Base-by-base conservation (phyloP, 2,797 vertebrate genomes). In the Pseudochirops corinnae region DNA sequence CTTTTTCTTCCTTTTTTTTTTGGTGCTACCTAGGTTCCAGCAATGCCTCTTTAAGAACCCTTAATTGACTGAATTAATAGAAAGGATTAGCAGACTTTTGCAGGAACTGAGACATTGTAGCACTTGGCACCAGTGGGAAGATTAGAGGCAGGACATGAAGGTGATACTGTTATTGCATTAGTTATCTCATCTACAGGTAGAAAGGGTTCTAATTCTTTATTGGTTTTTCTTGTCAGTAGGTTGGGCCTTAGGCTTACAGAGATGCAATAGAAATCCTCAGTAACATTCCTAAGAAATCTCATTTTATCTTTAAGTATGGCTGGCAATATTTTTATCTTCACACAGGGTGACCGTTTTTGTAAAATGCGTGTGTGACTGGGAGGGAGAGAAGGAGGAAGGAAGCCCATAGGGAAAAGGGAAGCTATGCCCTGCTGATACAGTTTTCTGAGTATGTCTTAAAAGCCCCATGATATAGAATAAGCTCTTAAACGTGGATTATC, bases 151-250 rank as follows among this genome's bases (percentile, higher is more conserved):
- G 0, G 55, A 3, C 2, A 53, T 46, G 55, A n/a, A 60, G 91
- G 21, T 57, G 10, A 62, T 58, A 26, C 39, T 29, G 16, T 12
- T 46, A 60, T 29, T 58, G 57, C 74, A 87, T 46, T 87, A 87
- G 53, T 28, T 93, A 55, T 56, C 12, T 52, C 82, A 5, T 74
- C n/a, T 58, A 33, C 0, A 62, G 5, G 24, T 91, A 55, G 18
- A 95, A 92, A 55, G 21, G 62, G 55, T 87, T 1, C 57, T 90
- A 57, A 91, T 92, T 58, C 9, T 93, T 92, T 90, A 62, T 90
- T n/a, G 21, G 74, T 90, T 55, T 93, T 93, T 94, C 31, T 92
- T 91, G 91, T 94, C 39, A 92, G 39, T 92, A 95, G 95, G 10
- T 92, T 18, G 53, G 2, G 16, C 0, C 53, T 90, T 9, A 5